Conservation (phyloP, 2,797 vertebrate genomes). For the Arnoldichthys spilopterus region DNA sequence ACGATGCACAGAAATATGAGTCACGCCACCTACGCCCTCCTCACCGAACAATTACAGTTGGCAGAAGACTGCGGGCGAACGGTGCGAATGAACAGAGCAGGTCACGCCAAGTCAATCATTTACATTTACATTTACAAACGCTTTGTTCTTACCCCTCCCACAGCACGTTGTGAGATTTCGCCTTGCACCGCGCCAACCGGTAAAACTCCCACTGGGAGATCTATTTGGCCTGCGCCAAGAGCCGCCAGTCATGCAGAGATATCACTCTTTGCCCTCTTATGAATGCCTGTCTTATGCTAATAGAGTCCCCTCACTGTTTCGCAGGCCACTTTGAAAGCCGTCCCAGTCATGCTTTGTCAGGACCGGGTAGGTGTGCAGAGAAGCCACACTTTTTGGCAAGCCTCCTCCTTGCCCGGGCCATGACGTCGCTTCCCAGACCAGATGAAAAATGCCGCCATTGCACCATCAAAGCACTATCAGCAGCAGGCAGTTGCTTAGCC, state of each 20-base stretch:
- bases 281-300: constrained; percentile 38
- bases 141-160: constrained; percentile 8
- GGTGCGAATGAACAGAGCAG: constrained; percentile 18
- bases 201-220: constrained; percentile 37
- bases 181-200: constrained; percentile 1
- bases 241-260: constrained; percentile 46
- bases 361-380: not conserved
- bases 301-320: constrained; percentile 40
- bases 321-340: constrained; percentile 41
- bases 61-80: not conserved
- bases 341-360: constrained; percentile 34
- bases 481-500: constrained; percentile 66
- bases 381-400: constrained; percentile 45
- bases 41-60: constrained; percentile 18
- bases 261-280: constrained; percentile 26
- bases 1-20: constrained; percentile 33
- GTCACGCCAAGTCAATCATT: not conserved
- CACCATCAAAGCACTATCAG: constrained; percentile 70
- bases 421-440: constrained; percentile 64
- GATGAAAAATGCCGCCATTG: constrained; percentile 58
- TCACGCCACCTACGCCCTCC: constrained; percentile 19
- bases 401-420: constrained; percentile 33
- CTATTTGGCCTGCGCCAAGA: constrained; percentile 54
- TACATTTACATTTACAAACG: constrained; percentile 37
- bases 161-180: constrained; percentile 18